Evolutionary conservation across 1,140 invertebrate genomes (phyloP).

Genomic region (Drosophila jambulina): DNA sequence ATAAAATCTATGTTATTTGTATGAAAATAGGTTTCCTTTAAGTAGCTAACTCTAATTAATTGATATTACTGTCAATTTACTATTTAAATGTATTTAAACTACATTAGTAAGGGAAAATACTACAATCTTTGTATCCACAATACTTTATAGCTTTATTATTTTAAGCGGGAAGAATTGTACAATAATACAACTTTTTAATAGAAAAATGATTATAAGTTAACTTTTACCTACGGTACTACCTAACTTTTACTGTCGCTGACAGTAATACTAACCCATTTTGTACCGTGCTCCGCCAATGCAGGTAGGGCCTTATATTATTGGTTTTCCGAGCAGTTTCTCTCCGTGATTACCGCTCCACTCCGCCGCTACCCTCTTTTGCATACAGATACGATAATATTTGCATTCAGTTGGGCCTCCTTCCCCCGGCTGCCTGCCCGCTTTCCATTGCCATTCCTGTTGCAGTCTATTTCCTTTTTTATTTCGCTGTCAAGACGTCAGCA

Average conservation of each 20-base stretch:
- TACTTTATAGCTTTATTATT: neutral
- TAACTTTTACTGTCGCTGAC: neutral
- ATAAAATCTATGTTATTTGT: too few relatives aligned
- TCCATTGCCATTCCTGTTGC: conserved; percentile 39
- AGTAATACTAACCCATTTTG: neutral
- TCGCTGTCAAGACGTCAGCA: conserved; percentile 78
- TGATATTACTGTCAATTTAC: neutral
- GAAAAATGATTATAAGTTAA: too few relatives aligned
- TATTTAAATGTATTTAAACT: neutral
- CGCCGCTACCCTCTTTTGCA: conserved; percentile 16
- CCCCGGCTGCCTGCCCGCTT: conserved; percentile 3
- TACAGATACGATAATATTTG: conserved; percentile 81
- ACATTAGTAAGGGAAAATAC: neutral
- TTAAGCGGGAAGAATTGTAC: too few relatives aligned
- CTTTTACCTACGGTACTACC: too few relatives aligned
- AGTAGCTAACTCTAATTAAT: neutral
- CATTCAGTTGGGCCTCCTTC: conserved; percentile 72
- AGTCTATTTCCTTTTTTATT: conserved; percentile 64
- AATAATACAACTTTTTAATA: neutral
- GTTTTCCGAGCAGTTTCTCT: conserved; percentile 2
- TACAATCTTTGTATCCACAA: neutral
- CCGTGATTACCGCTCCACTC: conserved; percentile 19
- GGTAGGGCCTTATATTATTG: conserved; percentile 3
- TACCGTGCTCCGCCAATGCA: neutral
- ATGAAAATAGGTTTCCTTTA: too few relatives aligned